Conservation (phyloP, 2,797 vertebrate species). For the Artibeus lituratus region DNA sequence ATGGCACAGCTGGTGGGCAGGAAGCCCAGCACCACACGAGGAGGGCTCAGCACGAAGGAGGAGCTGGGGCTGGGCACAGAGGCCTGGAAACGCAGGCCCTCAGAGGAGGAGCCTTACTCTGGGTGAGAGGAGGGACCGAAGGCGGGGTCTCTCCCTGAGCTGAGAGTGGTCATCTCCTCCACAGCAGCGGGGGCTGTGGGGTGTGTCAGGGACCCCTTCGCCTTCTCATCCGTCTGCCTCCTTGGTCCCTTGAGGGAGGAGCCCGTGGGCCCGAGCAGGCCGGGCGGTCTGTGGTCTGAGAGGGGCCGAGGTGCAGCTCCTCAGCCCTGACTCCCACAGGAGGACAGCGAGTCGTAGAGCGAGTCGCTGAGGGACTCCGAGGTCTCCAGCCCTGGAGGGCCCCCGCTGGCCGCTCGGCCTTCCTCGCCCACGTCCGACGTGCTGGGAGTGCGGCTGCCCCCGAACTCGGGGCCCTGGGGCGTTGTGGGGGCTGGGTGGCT, state of each 20-base stretch:
- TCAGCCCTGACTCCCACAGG: slow-evolving; percentile 97
- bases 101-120: slow-evolving; percentile 54
- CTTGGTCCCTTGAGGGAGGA: slow-evolving; percentile 32
- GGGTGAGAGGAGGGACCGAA: slow-evolving; percentile 33
- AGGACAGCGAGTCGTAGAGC: slow-evolving; percentile 96
- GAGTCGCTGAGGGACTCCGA: slow-evolving; percentile 96
- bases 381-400: slow-evolving; percentile 90
- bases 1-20: slow-evolving; percentile 60
- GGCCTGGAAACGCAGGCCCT: background rate
- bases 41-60: slow-evolving; percentile 50
- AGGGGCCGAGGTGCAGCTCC: background rate
- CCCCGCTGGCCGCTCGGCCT: slow-evolving; percentile 86
- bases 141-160: slow-evolving; percentile 69
- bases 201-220: background rate
- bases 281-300: background rate
- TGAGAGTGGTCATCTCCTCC: slow-evolving; percentile 46
- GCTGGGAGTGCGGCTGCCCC: slow-evolving; percentile 82
- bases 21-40: slow-evolving; percentile 71
- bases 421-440: slow-evolving; percentile 92
- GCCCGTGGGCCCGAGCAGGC: background rate
- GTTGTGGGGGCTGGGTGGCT: background rate
- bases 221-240: slow-evolving; percentile 3
- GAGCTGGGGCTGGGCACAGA: background rate
- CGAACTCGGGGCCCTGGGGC: slow-evolving; percentile 54
- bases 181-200: slow-evolving; percentile 9